A percentile compares a stretch with the other conserved stretches of the same genome.
These are phyloP conservation scores for Triplophysa rosa DNA, from an alignment of 2,113 vertebrate species.

Conservation along the genomic window DNA sequence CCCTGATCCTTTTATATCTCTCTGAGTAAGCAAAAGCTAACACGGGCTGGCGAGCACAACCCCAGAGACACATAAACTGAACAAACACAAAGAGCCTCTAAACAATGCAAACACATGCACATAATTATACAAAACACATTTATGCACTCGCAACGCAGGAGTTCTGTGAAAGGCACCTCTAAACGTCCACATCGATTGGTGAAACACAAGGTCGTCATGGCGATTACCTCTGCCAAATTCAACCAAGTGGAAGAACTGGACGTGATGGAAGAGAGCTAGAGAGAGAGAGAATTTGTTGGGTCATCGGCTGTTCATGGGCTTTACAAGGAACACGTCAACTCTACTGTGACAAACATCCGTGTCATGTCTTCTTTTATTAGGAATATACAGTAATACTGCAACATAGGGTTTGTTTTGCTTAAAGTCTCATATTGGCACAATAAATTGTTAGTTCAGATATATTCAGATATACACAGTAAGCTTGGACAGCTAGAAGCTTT, in stretches of 20 bases:
- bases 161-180: slow-evolving; percentile 75
- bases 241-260: slow-evolving; percentile 49
- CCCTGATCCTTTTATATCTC: slow-evolving; percentile 47
- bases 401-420: too few relatives aligned
- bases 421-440: too few relatives aligned
- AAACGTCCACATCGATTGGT: slow-evolving; percentile 66
- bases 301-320: slow-evolving; percentile 5
- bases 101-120: slow-evolving; percentile 38
- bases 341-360: slow-evolving; percentile 1
- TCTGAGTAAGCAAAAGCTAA: slow-evolving; percentile 38
- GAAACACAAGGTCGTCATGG: slow-evolving; percentile 64
- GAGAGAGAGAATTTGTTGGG: background rate
- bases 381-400: too few relatives aligned
- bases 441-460: background rate
- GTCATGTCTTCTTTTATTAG: background rate
- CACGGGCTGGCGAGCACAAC: background rate
- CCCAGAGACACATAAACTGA: slow-evolving; percentile 34
- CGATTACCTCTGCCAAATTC: slow-evolving; percentile 57
- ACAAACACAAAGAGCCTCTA: slow-evolving; percentile 17
- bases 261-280: background rate
- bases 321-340: background rate
- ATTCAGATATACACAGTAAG: too few relatives aligned
- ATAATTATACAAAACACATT: slow-evolving; percentile 34
- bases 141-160: slow-evolving; percentile 9
- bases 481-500: too few relatives aligned